Evolutionary conservation across 1,140 invertebrate species (phyloP), one percentile per base, ranked within the genome.

Genomic region (Tetragonula clypearis): DNA sequence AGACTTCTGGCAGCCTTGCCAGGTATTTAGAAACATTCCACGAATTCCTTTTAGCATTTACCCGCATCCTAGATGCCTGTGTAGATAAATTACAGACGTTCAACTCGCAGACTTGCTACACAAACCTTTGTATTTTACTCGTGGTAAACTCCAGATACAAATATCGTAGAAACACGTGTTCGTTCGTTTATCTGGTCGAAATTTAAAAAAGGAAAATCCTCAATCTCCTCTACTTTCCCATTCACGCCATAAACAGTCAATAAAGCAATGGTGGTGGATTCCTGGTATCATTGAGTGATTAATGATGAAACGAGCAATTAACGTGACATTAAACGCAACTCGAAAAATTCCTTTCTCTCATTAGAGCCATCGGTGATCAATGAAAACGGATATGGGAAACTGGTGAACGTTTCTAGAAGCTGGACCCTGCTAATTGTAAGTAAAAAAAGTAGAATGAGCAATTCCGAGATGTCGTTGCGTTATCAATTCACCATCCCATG

Each of bases 161-260:
- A n/a, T n/a, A 41, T 5, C 53, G 8, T 35, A 11, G n/a, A 53
- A 78, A 71, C 23, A 2, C 41, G 35, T 5, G 23, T n/a, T 17
- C 11, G 2, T 11, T 21, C 58, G 62, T 21, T 66, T 30, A 60
- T 60, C 26, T 30, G 35, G 23, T 12, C 71, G 9, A 41, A 26
- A 73, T 58, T 66, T 21, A 1, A 53, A n/a, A 30, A 58, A 55
- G 15, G 62, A 62, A 72, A 41, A 71, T 62, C 14, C 53, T 26
- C 30, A 19, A 53, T 30, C 15, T 30, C 15, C 30, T 8, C 17
- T 9, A 26, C 21, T 17, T 49, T 72, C 55, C 56, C 23, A 8
- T 79, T 84, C 56, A 26, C 68, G 23, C 76, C 76, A 72, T 84
- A 79, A 72, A 84, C 41, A 58, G 82, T 15, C 41, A 58, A 41